phyloP scores from a whole-genome alignment of 2,113 vertebrate species.

The Anguilla japonica region DNA sequence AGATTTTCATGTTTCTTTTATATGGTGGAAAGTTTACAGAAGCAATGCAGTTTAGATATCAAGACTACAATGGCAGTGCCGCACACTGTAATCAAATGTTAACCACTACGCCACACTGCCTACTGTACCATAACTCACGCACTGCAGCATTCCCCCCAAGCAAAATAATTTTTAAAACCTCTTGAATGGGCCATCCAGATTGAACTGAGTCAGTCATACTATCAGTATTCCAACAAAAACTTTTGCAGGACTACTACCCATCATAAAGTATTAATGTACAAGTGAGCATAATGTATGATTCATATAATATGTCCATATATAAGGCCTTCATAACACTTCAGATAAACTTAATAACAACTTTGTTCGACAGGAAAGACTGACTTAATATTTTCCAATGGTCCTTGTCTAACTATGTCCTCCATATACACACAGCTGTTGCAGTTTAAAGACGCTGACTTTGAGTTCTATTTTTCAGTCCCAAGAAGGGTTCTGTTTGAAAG shows the following conservation, averaged over 20 bases:
- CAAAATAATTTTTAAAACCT: not conserved
- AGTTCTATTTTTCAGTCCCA: not conserved
- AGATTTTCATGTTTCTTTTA: no score
- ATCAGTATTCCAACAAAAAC: conserved; percentile 10
- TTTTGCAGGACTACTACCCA: not conserved
- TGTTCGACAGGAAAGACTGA: conserved; percentile 10
- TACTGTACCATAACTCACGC: not conserved
- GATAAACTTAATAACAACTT: conserved; percentile 11
- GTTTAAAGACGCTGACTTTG: conserved; percentile 14
- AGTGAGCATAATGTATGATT: no score
- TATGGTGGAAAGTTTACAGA: no score
- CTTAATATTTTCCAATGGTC: not conserved
- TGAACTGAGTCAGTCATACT: not conserved
- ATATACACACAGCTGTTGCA: conserved; percentile 1
- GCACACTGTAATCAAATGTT: no score
- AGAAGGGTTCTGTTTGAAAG: conserved; percentile 10
- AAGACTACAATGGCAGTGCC: no score
- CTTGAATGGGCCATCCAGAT: not conserved
- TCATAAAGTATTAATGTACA: not conserved
- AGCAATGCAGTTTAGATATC: no score
- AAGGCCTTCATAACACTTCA: conserved; percentile 1
- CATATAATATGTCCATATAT: not conserved
- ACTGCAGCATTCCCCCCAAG: not conserved
- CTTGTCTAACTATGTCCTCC: not conserved
- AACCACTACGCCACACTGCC: no score